phyloP scores from a whole-genome alignment of 2,113 vertebrate species.

The Cettia cetti region DNA sequence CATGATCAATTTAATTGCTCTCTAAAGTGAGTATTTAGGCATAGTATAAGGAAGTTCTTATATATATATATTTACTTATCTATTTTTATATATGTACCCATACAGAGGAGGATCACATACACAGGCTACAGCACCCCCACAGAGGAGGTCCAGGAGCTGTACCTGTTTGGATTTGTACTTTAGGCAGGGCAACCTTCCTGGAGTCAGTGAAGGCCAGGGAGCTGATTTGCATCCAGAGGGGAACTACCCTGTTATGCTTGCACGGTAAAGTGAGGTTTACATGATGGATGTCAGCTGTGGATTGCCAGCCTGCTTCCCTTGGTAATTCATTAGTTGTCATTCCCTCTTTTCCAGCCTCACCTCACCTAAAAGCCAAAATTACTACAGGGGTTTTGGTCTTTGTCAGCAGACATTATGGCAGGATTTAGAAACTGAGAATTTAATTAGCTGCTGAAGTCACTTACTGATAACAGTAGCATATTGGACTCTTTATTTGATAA shows the following conservation, averaged over 20 bases:
- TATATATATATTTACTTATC: background rate
- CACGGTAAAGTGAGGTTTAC: background rate
- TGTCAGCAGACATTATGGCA: conserved; percentile 40
- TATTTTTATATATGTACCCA: background rate
- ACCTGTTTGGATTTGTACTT: background rate
- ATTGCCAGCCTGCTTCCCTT: background rate
- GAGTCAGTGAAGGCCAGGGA: background rate
- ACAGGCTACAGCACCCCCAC: background rate
- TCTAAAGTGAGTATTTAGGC: background rate
- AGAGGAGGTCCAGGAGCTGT: background rate
- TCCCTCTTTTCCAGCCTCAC: background rate
- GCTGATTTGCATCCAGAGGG: background rate
- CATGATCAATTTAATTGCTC: background rate
- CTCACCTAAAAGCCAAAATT: conserved; percentile 10
- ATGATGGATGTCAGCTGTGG: background rate
- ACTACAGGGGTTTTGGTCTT: conserved; percentile 33
- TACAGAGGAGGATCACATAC: background rate
- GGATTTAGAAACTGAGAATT: conserved; percentile 56
- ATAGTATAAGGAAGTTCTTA: background rate
- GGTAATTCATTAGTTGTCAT: background rate
- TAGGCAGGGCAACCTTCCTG: background rate
- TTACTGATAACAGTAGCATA: conserved; percentile 58
- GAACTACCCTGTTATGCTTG: background rate
- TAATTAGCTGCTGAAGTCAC: conserved; percentile 64
- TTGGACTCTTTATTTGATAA: conserved; percentile 64